phyloP scores from a whole-genome alignment of 2,888 invertebrate genomes.

The Chloroclysta siterata region DNA sequence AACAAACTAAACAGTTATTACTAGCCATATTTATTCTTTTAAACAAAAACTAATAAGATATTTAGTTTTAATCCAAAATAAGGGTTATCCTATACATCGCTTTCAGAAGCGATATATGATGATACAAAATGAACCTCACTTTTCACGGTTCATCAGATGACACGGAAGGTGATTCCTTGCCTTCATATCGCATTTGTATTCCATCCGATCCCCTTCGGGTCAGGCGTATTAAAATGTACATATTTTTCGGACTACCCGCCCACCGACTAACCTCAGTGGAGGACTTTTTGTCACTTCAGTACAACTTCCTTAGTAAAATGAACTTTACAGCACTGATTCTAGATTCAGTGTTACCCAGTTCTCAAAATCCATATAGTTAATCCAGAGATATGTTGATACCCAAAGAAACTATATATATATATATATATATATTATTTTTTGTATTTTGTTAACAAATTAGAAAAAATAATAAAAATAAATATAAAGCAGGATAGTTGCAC shows the following conservation, averaged over 20 bases:
- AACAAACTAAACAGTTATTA: too few species aligned
- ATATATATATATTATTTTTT: too few species aligned
- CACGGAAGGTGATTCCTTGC: slow-evolving; percentile 16
- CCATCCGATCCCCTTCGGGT: slow-evolving; percentile 18
- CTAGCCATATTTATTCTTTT: too few species aligned
- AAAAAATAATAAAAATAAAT: too few species aligned
- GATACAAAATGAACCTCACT: neutral
- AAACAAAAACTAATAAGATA: too few species aligned
- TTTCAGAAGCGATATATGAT: neutral
- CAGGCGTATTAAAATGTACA: slow-evolving; percentile 30
- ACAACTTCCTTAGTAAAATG: slow-evolving; percentile 4
- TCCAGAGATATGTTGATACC: too few species aligned
- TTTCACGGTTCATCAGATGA: slow-evolving; percentile 16
- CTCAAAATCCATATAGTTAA: too few species aligned
- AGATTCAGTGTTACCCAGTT: neutral
- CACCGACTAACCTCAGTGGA: slow-evolving; percentile 9
- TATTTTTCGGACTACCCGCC: slow-evolving; percentile 21
- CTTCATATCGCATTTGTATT: slow-evolving; percentile 24
- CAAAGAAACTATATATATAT: too few species aligned
- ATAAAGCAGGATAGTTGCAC: too few species aligned
- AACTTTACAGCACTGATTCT: neutral
- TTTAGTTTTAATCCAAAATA: neutral
- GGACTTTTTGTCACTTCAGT: slow-evolving; percentile 1
- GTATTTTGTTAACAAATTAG: too few species aligned
- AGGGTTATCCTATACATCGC: neutral